Conservation (phyloP, 2,888 invertebrate genomes). For the Lydus trimaculatus region DNA sequence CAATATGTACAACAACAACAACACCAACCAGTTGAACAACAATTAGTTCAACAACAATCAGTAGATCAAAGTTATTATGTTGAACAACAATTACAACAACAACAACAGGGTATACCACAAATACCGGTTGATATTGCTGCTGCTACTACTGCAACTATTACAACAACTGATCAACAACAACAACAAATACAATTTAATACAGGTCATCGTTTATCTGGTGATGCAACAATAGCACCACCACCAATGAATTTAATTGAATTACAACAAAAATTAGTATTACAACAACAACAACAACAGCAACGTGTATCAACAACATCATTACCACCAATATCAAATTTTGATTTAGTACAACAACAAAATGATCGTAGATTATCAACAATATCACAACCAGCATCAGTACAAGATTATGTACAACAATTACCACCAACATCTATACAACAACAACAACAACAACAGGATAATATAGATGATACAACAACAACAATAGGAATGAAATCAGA, state of each 20-base stretch:
- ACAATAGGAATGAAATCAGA: slow-evolving; percentile 23
- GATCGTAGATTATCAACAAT: slow-evolving; percentile 52
- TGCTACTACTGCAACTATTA: too few species aligned
- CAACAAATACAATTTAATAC: slow-evolving; percentile 11
- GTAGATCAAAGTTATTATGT: slow-evolving; percentile 15
- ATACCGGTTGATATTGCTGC: background rate
- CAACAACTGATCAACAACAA: too few species aligned
- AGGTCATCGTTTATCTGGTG: slow-evolving; percentile 45
- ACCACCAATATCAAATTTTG: slow-evolving; percentile 53
- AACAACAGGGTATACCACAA: slow-evolving; percentile 33
- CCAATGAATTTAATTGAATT: slow-evolving; percentile 54
- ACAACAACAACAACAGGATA: slow-evolving; percentile 19
- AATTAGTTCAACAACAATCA: slow-evolving; percentile 49
- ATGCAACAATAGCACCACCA: slow-evolving; percentile 43
- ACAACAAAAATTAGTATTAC: slow-evolving; percentile 55
- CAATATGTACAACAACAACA: slow-evolving; percentile 47
- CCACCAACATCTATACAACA: slow-evolving; percentile 26
- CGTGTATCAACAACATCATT: slow-evolving; percentile 52
- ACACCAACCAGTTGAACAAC: slow-evolving; percentile 45
- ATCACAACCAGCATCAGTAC: slow-evolving; percentile 51
- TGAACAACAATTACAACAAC: slow-evolving; percentile 26
- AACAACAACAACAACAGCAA: slow-evolving; percentile 39
- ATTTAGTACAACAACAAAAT: slow-evolving; percentile 41
- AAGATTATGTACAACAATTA: slow-evolving; percentile 42
- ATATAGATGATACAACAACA: slow-evolving; percentile 10